A percentile compares a stretch with the other conserved stretches of the same genome.
Evolutionary conservation across 2,888 invertebrate species (phyloP).

Genomic region (Acronicta aceris): DNA sequence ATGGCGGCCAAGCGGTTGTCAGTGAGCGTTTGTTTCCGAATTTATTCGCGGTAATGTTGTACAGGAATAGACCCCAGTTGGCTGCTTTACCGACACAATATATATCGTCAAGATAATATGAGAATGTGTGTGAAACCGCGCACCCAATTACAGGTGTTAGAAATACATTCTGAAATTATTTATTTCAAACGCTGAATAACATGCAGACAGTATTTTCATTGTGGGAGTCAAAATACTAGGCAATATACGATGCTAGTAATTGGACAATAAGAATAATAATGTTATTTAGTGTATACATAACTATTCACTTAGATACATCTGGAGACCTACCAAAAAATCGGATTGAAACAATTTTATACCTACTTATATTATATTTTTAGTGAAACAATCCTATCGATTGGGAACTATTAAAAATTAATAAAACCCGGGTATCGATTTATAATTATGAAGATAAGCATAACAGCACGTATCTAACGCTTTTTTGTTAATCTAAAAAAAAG

Average conservation of each 20-base stretch:
- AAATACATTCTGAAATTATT: conserved; percentile 33
- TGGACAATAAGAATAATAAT: neutral
- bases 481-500: neutral
- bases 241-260: neutral
- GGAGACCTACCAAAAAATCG: too few species aligned
- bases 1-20: conserved; percentile 49
- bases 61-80: conserved; percentile 63
- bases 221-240: neutral
- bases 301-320: too few species aligned
- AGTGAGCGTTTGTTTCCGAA: conserved; percentile 61
- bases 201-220: neutral
- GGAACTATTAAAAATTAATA: too few species aligned
- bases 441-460: too few species aligned
- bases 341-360: too few species aligned
- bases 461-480: too few species aligned
- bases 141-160: conserved; percentile 56
- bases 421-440: too few species aligned
- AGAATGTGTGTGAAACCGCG: conserved; percentile 45
- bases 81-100: conserved; percentile 56
- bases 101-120: conserved; percentile 52
- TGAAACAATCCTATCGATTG: too few species aligned
- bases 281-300: too few species aligned
- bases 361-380: too few species aligned
- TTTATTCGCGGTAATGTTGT: conserved; percentile 63
- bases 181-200: conserved; percentile 21